These are phyloP conservation scores for Acridotheres tristis DNA, from an alignment of 2,797 vertebrate species.

Conservation along the genomic window DNA sequence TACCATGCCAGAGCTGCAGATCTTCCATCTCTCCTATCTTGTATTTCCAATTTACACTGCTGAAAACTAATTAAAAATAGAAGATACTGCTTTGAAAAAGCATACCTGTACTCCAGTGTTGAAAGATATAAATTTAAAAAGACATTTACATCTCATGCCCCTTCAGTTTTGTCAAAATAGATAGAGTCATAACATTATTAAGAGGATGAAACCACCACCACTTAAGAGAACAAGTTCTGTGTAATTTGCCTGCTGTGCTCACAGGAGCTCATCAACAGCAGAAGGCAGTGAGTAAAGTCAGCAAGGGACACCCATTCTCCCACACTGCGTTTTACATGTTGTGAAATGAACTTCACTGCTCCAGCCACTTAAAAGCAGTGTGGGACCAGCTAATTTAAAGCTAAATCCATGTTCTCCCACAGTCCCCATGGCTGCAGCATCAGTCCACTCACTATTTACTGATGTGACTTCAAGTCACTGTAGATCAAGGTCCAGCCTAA, in stretches of 20 bases:
- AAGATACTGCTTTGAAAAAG: background rate
- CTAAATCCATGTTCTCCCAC: background rate
- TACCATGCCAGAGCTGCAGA: background rate
- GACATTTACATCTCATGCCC: background rate
- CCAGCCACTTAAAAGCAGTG: background rate
- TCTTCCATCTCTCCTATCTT: background rate
- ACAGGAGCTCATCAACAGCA: background rate
- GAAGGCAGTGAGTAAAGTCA: background rate
- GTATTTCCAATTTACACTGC: background rate
- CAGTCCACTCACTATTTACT: background rate
- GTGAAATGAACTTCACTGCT: background rate
- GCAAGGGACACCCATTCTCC: background rate
- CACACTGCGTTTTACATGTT: background rate
- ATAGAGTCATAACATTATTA: background rate
- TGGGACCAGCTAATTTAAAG: background rate
- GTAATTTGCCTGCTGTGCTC: background rate
- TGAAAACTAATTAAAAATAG: background rate
- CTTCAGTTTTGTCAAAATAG: background rate
- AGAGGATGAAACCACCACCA: background rate
- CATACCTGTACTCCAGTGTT: background rate
- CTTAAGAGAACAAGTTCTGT: background rate
- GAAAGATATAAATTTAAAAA: background rate
- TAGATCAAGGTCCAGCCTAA: background rate
- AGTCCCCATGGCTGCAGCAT: background rate
- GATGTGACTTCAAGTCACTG: background rate